A percentile compares a stretch with the other conserved stretches of the same genome.
Evolutionary conservation across 2,888 invertebrate genomes (phyloP).

Genomic region (Dugesia japonica): DNA sequence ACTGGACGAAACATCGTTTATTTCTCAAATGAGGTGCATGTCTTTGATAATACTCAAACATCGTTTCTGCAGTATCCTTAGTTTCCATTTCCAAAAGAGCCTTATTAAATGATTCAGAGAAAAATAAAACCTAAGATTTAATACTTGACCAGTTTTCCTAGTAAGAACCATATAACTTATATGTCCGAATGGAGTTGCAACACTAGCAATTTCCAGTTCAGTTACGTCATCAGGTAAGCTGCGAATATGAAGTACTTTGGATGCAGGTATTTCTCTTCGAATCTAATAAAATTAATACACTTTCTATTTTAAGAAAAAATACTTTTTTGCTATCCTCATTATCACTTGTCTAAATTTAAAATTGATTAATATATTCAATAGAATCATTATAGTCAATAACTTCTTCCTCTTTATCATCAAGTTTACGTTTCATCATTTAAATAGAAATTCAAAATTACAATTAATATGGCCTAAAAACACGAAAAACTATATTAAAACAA

Average conservation of each 20-base stretch:
- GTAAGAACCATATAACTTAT: not conserved
- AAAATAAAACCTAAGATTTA: not conserved
- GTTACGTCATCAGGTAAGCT: conserved; percentile 3
- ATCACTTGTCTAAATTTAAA: not conserved
- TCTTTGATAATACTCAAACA: conserved; percentile 12
- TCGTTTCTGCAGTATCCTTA: not conserved
- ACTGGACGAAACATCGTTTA: not conserved
- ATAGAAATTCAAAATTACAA: not conserved
- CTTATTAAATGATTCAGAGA: not conserved
- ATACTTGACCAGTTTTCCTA: not conserved
- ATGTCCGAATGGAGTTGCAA: not conserved
- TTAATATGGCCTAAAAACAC: not conserved
- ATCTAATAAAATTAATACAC: not conserved
- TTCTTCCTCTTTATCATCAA: not conserved
- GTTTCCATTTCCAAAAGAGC: conserved; percentile 1
- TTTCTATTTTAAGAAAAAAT: not conserved
- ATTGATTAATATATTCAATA: not conserved
- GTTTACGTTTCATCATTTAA: not conserved
- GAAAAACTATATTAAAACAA: too few species aligned
- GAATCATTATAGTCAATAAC: not conserved
- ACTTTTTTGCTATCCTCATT: not conserved
- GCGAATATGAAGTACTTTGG: not conserved
- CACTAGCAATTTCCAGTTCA: not conserved
- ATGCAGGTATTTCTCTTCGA: not conserved
- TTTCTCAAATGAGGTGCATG: not conserved